These are phyloP conservation scores for Aplodontia rufa DNA, from an alignment of 2,113 vertebrate species.

Conservation along the genomic window DNA sequence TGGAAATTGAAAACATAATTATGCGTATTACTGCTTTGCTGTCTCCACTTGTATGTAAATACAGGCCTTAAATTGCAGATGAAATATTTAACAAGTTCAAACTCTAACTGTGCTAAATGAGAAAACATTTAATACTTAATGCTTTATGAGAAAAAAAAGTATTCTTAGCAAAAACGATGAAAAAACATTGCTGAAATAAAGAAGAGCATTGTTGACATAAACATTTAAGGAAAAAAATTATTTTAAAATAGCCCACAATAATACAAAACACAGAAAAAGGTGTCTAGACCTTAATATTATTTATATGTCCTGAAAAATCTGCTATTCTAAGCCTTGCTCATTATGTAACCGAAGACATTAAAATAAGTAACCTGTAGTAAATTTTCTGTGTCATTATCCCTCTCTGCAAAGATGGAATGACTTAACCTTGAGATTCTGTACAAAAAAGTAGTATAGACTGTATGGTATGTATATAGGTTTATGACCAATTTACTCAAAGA, in stretches of 20 bases:
- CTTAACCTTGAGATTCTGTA: background rate
- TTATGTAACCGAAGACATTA: background rate
- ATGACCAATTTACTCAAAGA: background rate
- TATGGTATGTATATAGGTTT: background rate
- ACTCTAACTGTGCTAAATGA: background rate
- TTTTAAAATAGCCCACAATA: background rate
- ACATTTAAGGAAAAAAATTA: background rate
- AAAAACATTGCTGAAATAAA: background rate
- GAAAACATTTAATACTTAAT: background rate
- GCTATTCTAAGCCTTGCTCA: background rate
- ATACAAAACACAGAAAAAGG: background rate
- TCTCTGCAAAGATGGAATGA: background rate
- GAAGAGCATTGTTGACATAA: background rate
- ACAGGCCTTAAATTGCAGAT: constrained; percentile 34
- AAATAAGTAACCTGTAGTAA: background rate
- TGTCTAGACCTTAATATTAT: background rate
- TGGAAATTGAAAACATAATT: background rate
- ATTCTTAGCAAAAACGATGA: background rate
- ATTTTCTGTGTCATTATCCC: background rate
- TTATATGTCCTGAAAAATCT: background rate
- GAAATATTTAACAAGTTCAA: constrained; percentile 30
- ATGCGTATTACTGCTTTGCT: background rate
- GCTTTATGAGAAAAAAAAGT: background rate
- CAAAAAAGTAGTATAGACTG: background rate
- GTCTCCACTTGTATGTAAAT: background rate